phyloP scores from a whole-genome alignment of 2,888 invertebrate species.

The Torymus tubicola region DNA sequence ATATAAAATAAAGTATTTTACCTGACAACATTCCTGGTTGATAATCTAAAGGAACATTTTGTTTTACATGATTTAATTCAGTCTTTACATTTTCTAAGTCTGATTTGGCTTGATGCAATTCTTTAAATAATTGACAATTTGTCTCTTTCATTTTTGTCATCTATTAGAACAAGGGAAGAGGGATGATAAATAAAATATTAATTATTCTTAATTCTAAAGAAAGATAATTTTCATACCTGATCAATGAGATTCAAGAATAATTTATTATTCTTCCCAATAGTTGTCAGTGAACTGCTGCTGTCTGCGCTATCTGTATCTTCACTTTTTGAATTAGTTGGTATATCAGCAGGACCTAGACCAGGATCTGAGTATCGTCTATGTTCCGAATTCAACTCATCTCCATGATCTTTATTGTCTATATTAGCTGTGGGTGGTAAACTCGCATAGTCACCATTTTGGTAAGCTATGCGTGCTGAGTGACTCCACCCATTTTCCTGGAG shows the following conservation, averaged over 20 bases:
- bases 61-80: constrained; percentile 69
- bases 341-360: constrained; percentile 78
- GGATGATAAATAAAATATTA: neutral
- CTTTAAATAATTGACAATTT: constrained; percentile 86
- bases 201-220: neutral
- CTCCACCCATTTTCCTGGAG: constrained; percentile 68
- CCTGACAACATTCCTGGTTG: constrained; percentile 75
- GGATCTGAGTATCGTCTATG: constrained; percentile 84
- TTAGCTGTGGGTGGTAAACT: constrained; percentile 86
- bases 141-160: constrained; percentile 81
- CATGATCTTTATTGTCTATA: constrained; percentile 77
- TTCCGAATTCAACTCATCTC: constrained; percentile 78
- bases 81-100: constrained; percentile 74
- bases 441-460: constrained; percentile 78
- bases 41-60: constrained; percentile 69
- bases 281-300: constrained; percentile 76
- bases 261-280: constrained; percentile 80
- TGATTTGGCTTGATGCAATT: constrained; percentile 86
- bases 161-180: constrained; percentile 60
- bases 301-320: constrained; percentile 78
- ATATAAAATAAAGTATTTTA: constrained; percentile 54
- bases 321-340: constrained; percentile 77
- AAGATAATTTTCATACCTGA: constrained; percentile 79
- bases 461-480: constrained; percentile 59
- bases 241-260: constrained; percentile 83